These are phyloP conservation scores for Cataglyphis hispanica DNA, from an alignment of 1,140 invertebrate species.

Conservation along the genomic window DNA sequence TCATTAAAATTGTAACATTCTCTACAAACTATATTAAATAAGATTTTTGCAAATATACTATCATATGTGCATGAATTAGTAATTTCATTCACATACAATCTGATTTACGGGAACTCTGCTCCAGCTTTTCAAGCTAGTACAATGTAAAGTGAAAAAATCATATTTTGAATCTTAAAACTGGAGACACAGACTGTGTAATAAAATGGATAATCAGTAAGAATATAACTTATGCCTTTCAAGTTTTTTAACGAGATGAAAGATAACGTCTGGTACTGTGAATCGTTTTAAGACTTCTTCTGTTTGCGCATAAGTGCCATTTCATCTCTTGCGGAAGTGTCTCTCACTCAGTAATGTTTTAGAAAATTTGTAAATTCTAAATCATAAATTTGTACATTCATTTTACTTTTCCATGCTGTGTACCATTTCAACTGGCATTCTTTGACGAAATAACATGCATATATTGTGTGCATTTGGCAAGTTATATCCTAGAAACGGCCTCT, in stretches of 20 bases:
- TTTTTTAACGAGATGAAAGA: slow-evolving; percentile 77
- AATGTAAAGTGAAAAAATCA: slow-evolving; percentile 79
- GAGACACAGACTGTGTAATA: slow-evolving; percentile 81
- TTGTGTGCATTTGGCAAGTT: slow-evolving; percentile 67
- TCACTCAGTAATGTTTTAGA: slow-evolving; percentile 59
- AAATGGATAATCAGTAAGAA: slow-evolving; percentile 79
- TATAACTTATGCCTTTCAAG: slow-evolving; percentile 77
- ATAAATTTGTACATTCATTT: slow-evolving; percentile 65
- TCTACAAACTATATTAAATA: slow-evolving; percentile 23
- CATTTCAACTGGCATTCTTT: slow-evolving; percentile 28
- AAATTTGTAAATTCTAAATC: slow-evolving; percentile 62
- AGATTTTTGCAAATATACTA: slow-evolving; percentile 44
- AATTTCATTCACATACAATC: background rate
- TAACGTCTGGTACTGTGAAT: slow-evolving; percentile 70
- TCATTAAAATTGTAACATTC: slow-evolving; percentile 42
- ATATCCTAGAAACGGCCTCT: slow-evolving; percentile 74
- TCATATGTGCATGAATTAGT: slow-evolving; percentile 18
- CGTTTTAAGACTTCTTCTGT: slow-evolving; percentile 65
- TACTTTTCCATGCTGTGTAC: slow-evolving; percentile 50
- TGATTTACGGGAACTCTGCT: slow-evolving; percentile 70
- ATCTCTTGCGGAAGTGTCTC: slow-evolving; percentile 71
- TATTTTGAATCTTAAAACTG: slow-evolving; percentile 81
- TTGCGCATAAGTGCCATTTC: slow-evolving; percentile 75
- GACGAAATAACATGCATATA: slow-evolving; percentile 54
- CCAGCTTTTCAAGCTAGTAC: slow-evolving; percentile 78